phyloP scores from a whole-genome alignment of 2,113 vertebrate genomes.

The Anser cygnoides region DNA sequence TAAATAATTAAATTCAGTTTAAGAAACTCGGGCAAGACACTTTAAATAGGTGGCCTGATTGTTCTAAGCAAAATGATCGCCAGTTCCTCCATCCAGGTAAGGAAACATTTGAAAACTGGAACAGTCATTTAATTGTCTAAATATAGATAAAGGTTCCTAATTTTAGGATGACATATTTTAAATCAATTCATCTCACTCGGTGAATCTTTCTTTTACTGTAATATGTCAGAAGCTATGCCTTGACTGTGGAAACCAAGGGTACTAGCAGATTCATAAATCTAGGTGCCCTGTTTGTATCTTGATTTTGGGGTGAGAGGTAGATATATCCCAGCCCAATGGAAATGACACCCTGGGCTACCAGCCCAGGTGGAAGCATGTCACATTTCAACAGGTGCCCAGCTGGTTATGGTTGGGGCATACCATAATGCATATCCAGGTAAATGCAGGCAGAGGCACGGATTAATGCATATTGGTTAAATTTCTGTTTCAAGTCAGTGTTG shows the following conservation, averaged over 20 bases:
- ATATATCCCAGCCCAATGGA: neutral
- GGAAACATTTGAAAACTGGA: neutral
- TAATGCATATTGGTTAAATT: neutral
- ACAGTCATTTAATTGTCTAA: neutral
- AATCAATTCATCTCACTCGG: neutral
- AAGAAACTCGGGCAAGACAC: neutral
- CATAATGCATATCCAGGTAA: neutral
- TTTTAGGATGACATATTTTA: neutral
- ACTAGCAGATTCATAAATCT: neutral
- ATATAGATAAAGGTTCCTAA: neutral
- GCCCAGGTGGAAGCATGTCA: neutral
- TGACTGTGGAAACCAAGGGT: neutral
- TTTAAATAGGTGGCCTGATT: slow-evolving; percentile 25
- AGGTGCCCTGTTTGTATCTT: neutral
- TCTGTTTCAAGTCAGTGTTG: neutral
- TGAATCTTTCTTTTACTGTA: neutral
- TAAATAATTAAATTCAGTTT: neutral
- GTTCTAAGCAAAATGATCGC: neutral
- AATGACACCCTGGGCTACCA: neutral
- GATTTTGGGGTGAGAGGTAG: neutral
- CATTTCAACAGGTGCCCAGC: neutral
- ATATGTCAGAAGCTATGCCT: neutral
- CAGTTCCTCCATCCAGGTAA: neutral
- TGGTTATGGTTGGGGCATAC: neutral
- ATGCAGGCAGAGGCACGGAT: neutral